Evolutionary conservation across 1,140 invertebrate genomes (phyloP).

Genomic region (Chelonus insularis): DNA sequence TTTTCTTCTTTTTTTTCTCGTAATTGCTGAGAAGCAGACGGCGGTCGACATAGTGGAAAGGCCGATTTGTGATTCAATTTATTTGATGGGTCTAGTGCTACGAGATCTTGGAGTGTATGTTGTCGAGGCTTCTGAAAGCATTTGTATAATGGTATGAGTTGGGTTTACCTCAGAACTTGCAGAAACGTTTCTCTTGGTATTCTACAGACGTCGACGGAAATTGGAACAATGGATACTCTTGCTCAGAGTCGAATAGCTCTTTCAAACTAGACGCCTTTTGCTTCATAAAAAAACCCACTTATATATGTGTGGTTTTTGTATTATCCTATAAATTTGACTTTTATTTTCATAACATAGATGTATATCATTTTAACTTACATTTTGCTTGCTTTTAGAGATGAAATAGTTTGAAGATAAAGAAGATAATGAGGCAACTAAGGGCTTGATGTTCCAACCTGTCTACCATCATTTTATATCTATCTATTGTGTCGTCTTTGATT

Average conservation of each 20-base stretch:
- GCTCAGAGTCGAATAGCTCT: too few relatives aligned
- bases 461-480: constrained; percentile 12
- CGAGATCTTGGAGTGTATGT: background rate
- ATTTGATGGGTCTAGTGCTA: background rate
- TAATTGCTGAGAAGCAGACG: background rate
- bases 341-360: too few relatives aligned
- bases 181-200: background rate
- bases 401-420: background rate
- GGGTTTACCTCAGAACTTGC: background rate
- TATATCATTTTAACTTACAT: too few relatives aligned
- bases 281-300: background rate
- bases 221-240: constrained; percentile 20
- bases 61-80: constrained; percentile 31
- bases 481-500: constrained; percentile 24
- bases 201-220: constrained; percentile 8
- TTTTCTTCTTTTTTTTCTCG: constrained; percentile 15
- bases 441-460: constrained; percentile 10
- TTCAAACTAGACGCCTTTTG: background rate
- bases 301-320: background rate
- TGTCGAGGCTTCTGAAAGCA: background rate
- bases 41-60: constrained; percentile 23
- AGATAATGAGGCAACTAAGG: constrained; percentile 13
- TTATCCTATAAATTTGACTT: too few relatives aligned
- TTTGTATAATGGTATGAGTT: background rate
- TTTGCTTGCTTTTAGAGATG: background rate